phyloP scores from a whole-genome alignment of 2,113 vertebrate species.

The Xiphophorus maculatus region DNA sequence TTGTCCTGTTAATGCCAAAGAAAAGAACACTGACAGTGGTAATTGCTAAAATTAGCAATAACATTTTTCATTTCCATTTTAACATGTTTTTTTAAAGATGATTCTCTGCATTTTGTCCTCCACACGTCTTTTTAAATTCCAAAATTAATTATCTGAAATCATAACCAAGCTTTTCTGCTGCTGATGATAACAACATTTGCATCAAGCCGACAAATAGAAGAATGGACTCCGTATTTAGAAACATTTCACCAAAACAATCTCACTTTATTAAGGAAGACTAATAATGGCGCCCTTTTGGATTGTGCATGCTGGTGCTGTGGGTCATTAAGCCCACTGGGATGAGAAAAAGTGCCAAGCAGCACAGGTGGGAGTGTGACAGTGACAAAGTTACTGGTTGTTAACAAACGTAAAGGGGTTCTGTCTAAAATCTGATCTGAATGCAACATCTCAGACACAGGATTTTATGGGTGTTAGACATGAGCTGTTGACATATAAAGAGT shows the following conservation, averaged over 20 bases:
- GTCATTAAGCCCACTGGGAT: constrained; percentile 65
- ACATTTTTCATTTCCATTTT: constrained; percentile 49
- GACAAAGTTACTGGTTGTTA: constrained; percentile 57
- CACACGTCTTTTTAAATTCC: constrained; percentile 42
- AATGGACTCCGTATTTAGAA: constrained; percentile 39
- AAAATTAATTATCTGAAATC: constrained; percentile 68
- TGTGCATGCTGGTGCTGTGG: constrained; percentile 51
- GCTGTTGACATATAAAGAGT: constrained; percentile 40
- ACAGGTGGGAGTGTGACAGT: constrained; percentile 58
- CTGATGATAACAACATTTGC: constrained; percentile 57
- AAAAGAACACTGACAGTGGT: constrained; percentile 49
- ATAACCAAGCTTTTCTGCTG: constrained; percentile 64
- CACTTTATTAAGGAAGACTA: constrained; percentile 65
- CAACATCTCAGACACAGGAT: constrained; percentile 37
- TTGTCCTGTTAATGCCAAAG: constrained; percentile 48
- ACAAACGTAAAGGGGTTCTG: constrained; percentile 59
- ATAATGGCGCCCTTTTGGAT: constrained; percentile 53
- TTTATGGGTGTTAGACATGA: constrained; percentile 48
- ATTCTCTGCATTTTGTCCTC: constrained; percentile 30
- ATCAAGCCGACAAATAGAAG: constrained; percentile 38
- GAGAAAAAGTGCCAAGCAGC: constrained; percentile 31
- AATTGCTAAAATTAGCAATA: constrained; percentile 45
- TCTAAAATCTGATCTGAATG: constrained; percentile 51
- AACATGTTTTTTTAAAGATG: constrained; percentile 59
- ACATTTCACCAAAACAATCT: constrained; percentile 51